Percentiles rank a stretch among this genome's conserved stretches.
These are phyloP conservation scores for Megalonaias nervosa DNA, from an alignment of 1,140 invertebrate species.

Conservation along the genomic window DNA sequence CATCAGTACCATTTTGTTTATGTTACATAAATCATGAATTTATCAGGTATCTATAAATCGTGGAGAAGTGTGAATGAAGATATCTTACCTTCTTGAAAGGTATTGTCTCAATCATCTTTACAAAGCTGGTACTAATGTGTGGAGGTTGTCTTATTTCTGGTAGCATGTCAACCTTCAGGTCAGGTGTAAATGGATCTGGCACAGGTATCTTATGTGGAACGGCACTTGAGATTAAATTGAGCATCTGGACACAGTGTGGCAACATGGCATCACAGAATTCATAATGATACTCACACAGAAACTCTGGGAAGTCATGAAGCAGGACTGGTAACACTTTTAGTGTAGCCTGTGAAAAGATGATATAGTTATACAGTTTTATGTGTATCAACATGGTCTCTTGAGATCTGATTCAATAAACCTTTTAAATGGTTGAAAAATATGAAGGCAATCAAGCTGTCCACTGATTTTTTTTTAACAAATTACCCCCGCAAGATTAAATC, in stretches of 20 bases:
- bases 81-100: too few species aligned
- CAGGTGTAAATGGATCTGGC: slow-evolving; percentile 98
- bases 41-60: too few species aligned
- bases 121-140: slow-evolving; percentile 84
- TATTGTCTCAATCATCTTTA: too few species aligned
- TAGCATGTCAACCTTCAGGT: slow-evolving; percentile 89
- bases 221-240: slow-evolving; percentile 97
- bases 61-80: too few species aligned
- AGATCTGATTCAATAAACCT: too few species aligned
- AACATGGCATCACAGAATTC: slow-evolving; percentile 99
- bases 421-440: too few species aligned
- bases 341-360: slow-evolving; percentile 81
- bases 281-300: slow-evolving; percentile 99
- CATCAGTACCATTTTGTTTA: too few species aligned
- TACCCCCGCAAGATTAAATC: neutral
- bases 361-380: too few species aligned
- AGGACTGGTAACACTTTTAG: slow-evolving; percentile 95
- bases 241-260: slow-evolving; percentile 99
- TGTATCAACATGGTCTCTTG: too few species aligned
- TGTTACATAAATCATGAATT: too few species aligned
- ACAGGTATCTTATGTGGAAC: slow-evolving; percentile 98
- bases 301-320: slow-evolving; percentile 99
- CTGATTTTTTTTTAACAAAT: too few species aligned
- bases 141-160: slow-evolving; percentile 87
- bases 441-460: too few species aligned